These are phyloP conservation scores for Sceloporus tristichus DNA, from an alignment of 2,113 vertebrate genomes.

Conservation along the genomic window DNA sequence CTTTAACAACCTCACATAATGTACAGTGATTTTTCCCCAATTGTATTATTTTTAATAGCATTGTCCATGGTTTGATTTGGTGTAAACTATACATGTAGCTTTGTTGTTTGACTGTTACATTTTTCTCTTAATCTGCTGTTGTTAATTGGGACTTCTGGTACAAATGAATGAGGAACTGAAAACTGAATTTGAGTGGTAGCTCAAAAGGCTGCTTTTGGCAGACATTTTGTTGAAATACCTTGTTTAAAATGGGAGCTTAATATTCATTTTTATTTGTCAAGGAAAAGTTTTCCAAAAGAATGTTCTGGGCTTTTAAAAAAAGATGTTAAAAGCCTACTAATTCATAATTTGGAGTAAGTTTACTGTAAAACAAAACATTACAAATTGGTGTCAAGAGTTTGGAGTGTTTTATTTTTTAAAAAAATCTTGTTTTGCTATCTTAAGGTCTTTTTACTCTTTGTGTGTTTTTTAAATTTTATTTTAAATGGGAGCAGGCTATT, in stretches of 20 bases:
- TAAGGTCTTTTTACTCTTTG: slow-evolving; percentile 2
- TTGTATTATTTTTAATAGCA: slow-evolving; percentile 73
- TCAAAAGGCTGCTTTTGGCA: slow-evolving; percentile 13
- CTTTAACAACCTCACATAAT: slow-evolving; percentile 75
- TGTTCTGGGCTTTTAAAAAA: slow-evolving; percentile 5
- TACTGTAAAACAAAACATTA: slow-evolving; percentile 11
- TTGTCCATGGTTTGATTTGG: slow-evolving; percentile 73
- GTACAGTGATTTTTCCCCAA: slow-evolving; percentile 63
- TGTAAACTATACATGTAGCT: slow-evolving; percentile 77
- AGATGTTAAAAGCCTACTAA: neutral
- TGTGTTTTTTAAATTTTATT: neutral
- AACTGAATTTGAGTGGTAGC: slow-evolving; percentile 60
- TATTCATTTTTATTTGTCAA: slow-evolving; percentile 43
- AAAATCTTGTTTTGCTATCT: slow-evolving; percentile 45
- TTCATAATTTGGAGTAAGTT: slow-evolving; percentile 18
- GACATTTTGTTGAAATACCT: slow-evolving; percentile 51
- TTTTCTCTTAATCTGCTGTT: slow-evolving; percentile 68
- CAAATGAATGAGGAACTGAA: slow-evolving; percentile 61
- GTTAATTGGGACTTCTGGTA: slow-evolving; percentile 65
- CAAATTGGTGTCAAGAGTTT: slow-evolving; percentile 49
- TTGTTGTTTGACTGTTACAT: slow-evolving; percentile 65
- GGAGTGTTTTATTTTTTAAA: slow-evolving; percentile 34
- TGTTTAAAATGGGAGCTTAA: slow-evolving; percentile 61
- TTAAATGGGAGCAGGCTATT: slow-evolving; percentile 41
- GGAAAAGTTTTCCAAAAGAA: slow-evolving; percentile 26